These are phyloP conservation scores for Diadumene lineata DNA, from an alignment of 92 coral and sea anemone species.

Conservation along the genomic window DNA sequence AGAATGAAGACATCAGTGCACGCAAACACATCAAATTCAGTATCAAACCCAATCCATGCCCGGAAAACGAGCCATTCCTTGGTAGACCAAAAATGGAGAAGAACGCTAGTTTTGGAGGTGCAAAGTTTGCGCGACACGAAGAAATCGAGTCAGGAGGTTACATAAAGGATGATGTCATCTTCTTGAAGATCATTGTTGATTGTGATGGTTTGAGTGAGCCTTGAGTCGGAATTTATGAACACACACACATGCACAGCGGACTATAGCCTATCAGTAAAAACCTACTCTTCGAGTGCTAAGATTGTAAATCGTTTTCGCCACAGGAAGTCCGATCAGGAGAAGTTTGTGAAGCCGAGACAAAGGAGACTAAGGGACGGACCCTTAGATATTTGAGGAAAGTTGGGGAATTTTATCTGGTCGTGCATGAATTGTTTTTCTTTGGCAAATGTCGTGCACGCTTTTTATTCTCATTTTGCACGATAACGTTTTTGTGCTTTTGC, in stretches of 20 bases:
- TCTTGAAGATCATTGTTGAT: constrained; percentile 81
- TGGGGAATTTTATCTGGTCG: no score
- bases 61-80: constrained; percentile 93
- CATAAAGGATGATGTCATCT: constrained; percentile 85
- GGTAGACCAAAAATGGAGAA: constrained; percentile 96
- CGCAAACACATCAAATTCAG: constrained; percentile 94
- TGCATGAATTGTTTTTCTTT: no score
- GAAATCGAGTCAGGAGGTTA: constrained; percentile 85
- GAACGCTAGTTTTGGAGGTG: constrained; percentile 99
- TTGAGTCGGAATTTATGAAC: neutral
- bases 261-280: no score
- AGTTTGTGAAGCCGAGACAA: no score
- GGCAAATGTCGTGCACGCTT: no score
- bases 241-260: neutral
- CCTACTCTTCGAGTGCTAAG: no score
- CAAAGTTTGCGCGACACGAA: constrained; percentile 94
- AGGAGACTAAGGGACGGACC: no score
- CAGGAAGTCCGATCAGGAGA: no score
- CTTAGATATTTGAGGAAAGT: no score
- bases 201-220: constrained; percentile 33
- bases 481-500: no score
- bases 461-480: no score
- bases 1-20: constrained; percentile 68
- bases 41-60: constrained; percentile 94
- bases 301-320: no score